Base-by-base conservation (phyloP, 1,140 invertebrate genomes). In the Macrocentrus cingulum region DNA sequence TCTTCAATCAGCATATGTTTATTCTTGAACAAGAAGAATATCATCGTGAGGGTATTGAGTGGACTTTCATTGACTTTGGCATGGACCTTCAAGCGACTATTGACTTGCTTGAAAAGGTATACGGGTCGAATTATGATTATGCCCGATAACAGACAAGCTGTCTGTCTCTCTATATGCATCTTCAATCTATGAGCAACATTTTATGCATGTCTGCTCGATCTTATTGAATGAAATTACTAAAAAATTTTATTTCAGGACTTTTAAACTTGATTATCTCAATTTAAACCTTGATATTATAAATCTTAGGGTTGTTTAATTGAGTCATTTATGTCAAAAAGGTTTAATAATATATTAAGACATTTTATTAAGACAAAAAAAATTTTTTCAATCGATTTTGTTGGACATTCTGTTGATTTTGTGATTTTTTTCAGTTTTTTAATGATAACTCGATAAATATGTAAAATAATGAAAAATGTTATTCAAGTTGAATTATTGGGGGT, bases 1-100 rank as follows among this genome's bases (percentile, higher is more conserved):
- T 88, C 82, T 88, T 88, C 84, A 88, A 88, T 72, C 86, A 88
- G 63, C 86, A 88, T 79, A 88, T 88, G 86, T 88, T 88, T 74
- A 86, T 88, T 44, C 82, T 88, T 66, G 87, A 88, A 71, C 85
- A 87, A 77, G 85, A 87, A 75, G 87, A 89, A 63, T 89, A 90
- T 79, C 86, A 87, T 65, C 81, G 83, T 56, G 85, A 87, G 71
- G 84, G 83, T 51, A 88, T 88, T 77, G 82, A 87, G 41, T 88
- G 87, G 87, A 82, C 83, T 56, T 88, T 88, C 76, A 88, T 89
- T 79, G 87, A 89, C 76, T 89, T 89, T 72, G 87, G 87, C 72
- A 87, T 89, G 84, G 87, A 89, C 69, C 81, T 89, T 60, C 85
- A 88, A 73, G 84, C 85, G 67, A 87, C 85, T 68, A 89, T 89